phyloP scores from a whole-genome alignment of 1,140 invertebrate genomes.

The roundworm (Caenorhabditis elegans) region DNA sequence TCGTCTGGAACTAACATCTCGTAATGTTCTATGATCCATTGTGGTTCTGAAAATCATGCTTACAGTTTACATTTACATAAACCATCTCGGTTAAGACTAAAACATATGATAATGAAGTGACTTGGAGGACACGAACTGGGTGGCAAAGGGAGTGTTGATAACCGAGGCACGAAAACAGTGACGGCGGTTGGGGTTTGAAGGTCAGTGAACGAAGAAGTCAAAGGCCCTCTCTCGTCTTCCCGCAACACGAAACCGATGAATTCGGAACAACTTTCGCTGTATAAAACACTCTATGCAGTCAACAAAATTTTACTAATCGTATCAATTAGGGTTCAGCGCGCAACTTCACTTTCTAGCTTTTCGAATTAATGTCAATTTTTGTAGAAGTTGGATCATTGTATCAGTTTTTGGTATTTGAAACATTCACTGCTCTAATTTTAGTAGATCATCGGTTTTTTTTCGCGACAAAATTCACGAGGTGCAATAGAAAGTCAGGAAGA shows the following conservation, averaged over 20 bases:
- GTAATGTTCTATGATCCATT: neutral
- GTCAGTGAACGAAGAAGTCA: neutral
- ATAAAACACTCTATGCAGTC: neutral
- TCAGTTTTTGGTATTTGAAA: too few species aligned
- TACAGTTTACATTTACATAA: too few species aligned
- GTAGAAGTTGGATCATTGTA: neutral
- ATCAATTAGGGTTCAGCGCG: neutral
- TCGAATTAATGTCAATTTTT: neutral
- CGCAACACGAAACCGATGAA: slow-evolving; percentile 1
- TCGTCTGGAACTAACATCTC: neutral
- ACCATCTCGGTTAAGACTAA: neutral
- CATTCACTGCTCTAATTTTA: too few species aligned
- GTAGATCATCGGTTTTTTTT: too few species aligned
- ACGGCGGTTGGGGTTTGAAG: neutral
- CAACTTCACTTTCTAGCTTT: neutral
- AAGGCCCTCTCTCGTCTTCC: neutral
- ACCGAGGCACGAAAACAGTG: slow-evolving; percentile 25
- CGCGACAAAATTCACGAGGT: too few species aligned
- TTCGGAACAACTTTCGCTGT: slow-evolving; percentile 26
- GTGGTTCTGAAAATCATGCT: neutral
- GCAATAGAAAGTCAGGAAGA: too few species aligned
- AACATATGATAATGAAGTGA: slow-evolving; percentile 17
- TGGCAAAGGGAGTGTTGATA: slow-evolving; percentile 22
- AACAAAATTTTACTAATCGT: slow-evolving; percentile 30
- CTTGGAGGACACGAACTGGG: neutral